Evolutionary conservation across 2,113 vertebrate species (phyloP), one percentile per base, ranked within the genome.

Genomic region (Corydoras maculifer): DNA sequence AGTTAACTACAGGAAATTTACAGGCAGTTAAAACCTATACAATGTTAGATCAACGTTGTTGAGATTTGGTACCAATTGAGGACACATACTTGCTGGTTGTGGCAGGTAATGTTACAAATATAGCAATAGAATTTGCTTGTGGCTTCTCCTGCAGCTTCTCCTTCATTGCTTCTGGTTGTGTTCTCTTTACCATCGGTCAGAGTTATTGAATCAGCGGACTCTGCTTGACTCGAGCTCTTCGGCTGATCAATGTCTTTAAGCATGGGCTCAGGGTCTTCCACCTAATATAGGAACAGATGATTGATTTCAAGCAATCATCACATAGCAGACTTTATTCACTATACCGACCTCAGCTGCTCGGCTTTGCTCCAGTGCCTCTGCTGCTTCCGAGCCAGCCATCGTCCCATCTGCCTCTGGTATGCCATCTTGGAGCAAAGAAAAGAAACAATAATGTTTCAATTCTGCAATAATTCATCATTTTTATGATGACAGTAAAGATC

Each of bases 71-170:
- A 43, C 4, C 7, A 43, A 43, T 43, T 43, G 7, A 43, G 35
- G 12, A 14, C 55, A 25, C 84, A 25, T 88, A 96, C 96, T 90
- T 96, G 94, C 86, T 97, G 94, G 84, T 89, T 94, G 81, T 86
- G 86, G 81, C 93, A 97, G 81, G 89, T 91, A 65, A 92, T 91
- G 87, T 93, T 94, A 88, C 95, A 98, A 79, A 98, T 91, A 6
- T 94, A 97, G 82, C 96, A 98, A 87, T 93, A 96, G 88, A 95
- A 97, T 82, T 93, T 94, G 76, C 89, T 89, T 55, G 85, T 57
- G 0, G 87, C 84, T 32, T 88, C 92, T 0, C 84, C 70, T 13
- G 65, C 75, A 59, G 69, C 73, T 78, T 68, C 7, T 85, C 90
- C 70, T 76, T 88, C 62, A 79, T 75, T 79, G 18, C 59, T 60